Percentiles rank a stretch among this genome's conserved stretches.
Conservation (phyloP, 2,888 invertebrate species). For the Synanthedon vespiformis region DNA sequence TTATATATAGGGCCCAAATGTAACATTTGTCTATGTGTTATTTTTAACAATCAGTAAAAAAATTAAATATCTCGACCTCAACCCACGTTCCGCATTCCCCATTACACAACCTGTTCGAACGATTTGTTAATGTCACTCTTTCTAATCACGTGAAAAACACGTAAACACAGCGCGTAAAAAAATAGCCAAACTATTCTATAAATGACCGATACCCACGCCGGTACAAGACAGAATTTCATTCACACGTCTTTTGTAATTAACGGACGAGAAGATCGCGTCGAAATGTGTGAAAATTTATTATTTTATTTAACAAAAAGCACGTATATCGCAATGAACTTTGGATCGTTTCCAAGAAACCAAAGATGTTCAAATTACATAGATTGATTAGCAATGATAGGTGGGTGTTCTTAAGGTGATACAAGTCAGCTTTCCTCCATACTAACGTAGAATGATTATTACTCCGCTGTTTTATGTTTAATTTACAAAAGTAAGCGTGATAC, state of each 20-base stretch:
- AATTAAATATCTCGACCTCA: neutral
- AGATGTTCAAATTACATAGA: neutral
- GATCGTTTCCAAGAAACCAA: conserved; percentile 15
- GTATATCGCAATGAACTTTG: conserved; percentile 16
- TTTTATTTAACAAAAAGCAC: conserved; percentile 8
- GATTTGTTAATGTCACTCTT: conserved; percentile 29
- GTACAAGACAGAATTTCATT: conserved; percentile 13
- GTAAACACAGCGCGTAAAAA: conserved; percentile 28
- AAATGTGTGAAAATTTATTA: conserved; percentile 7
- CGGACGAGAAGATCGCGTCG: conserved; percentile 10
- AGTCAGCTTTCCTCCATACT: too few relatives aligned
- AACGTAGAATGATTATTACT: too few relatives aligned
- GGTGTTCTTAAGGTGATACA: too few relatives aligned
- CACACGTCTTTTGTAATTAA: conserved; percentile 19
- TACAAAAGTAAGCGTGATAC: too few relatives aligned
- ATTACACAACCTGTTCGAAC: conserved; percentile 32
- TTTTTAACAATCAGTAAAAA: too few relatives aligned
- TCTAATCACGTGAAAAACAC: conserved; percentile 45
- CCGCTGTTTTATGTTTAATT: too few relatives aligned
- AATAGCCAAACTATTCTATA: conserved; percentile 12
- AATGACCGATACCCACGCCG: conserved; percentile 11
- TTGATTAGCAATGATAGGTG: too few relatives aligned
- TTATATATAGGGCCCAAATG: too few relatives aligned
- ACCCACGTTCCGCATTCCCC: neutral
- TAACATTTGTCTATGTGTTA: too few relatives aligned